Evolutionary conservation across 1,140 invertebrate genomes (phyloP).

Genomic region (Aphidius ervi): DNA sequence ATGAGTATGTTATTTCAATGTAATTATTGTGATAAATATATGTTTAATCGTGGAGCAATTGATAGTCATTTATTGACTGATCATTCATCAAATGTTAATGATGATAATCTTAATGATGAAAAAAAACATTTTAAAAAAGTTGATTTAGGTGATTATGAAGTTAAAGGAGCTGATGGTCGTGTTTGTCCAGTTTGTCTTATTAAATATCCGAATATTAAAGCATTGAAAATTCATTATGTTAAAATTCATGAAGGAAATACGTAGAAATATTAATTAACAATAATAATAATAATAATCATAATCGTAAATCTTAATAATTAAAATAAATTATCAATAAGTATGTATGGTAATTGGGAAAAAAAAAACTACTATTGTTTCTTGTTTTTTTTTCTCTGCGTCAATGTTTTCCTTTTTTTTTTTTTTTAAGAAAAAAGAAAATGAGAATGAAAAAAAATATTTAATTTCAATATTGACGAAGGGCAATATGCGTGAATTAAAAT

Average conservation of each 20-base stretch:
- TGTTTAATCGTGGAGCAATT: conserved; percentile 37
- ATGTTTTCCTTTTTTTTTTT: too few species aligned
- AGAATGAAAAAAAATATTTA: too few species aligned
- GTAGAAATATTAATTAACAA: too few species aligned
- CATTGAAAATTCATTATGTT: conserved; percentile 49
- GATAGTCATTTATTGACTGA: conserved; percentile 37
- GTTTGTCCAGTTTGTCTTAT: conserved; percentile 44
- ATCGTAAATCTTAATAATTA: too few species aligned
- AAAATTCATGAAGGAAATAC: conserved; percentile 40
- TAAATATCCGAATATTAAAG: conserved; percentile 47
- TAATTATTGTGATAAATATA: conserved; percentile 39
- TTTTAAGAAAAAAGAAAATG: too few species aligned
- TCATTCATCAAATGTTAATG: conserved; percentile 33
- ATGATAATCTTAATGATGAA: conserved; percentile 27
- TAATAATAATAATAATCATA: too few species aligned
- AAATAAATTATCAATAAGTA: too few species aligned
- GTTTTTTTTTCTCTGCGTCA: too few species aligned
- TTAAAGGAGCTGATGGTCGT: conserved; percentile 36
- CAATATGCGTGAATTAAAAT: too few species aligned
- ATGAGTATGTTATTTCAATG: conserved; percentile 42
- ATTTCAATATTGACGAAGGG: too few species aligned
- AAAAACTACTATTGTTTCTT: too few species aligned
- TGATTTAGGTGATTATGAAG: conserved; percentile 37
- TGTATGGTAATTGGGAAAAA: too few species aligned
- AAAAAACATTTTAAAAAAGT: conserved; percentile 36